phyloP scores from a whole-genome alignment of 2,113 vertebrate genomes.

The Colistium nudipinnis region DNA sequence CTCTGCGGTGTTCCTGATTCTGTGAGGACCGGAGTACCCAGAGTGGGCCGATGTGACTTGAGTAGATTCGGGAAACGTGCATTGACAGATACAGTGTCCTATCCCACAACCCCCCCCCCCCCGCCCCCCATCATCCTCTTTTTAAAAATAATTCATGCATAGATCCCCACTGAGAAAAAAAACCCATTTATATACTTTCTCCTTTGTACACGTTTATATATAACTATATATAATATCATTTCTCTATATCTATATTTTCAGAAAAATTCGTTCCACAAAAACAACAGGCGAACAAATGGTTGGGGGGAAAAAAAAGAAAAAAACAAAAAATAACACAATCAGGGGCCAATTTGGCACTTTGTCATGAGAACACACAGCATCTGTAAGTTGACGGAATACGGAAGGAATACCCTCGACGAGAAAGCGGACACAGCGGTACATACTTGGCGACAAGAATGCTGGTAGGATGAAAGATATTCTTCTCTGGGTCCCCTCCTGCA shows the following conservation, averaged over 20 bases:
- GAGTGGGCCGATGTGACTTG: constrained; percentile 37
- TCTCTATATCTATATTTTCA: constrained; percentile 82
- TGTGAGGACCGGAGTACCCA: constrained; percentile 28
- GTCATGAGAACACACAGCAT: constrained; percentile 72
- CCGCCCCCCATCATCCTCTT: constrained; percentile 26
- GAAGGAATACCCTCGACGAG: constrained; percentile 55
- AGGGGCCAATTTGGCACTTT: constrained; percentile 81
- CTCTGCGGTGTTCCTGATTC: constrained; percentile 14
- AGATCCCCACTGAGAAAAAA: constrained; percentile 80
- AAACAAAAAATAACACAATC: constrained; percentile 63
- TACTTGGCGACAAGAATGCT: constrained; percentile 83
- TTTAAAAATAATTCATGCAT: constrained; percentile 84
- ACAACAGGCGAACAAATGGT: constrained; percentile 65
- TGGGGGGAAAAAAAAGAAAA: constrained; percentile 44
- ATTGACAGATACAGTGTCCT: constrained; percentile 65
- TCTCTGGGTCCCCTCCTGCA: constrained; percentile 21
- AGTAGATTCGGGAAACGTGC: constrained; percentile 74
- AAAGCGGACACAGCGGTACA: constrained; percentile 67
- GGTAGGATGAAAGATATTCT: constrained; percentile 75
- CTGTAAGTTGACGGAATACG: constrained; percentile 64
- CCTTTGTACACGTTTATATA: constrained; percentile 82
- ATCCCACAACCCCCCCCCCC: too few species aligned
- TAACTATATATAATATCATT: constrained; percentile 81
- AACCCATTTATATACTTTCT: constrained; percentile 80
- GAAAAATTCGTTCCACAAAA: constrained; percentile 72